Evolutionary conservation across 2,797 vertebrate genomes (phyloP).

Genomic region (Enteromius afrohamiltoni): DNA sequence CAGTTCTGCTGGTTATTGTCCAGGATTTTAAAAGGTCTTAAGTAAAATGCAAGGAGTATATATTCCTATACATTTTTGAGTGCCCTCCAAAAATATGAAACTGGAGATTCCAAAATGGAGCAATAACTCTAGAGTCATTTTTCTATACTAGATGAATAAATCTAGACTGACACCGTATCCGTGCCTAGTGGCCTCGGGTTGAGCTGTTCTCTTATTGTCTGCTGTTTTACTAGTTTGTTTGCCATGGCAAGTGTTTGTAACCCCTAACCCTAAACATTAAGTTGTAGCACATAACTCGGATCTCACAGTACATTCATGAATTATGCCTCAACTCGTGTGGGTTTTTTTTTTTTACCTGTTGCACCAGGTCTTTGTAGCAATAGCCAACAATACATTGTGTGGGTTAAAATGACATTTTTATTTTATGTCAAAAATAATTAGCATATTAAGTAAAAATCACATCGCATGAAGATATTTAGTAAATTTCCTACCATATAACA

Average conservation of each 20-base stretch:
- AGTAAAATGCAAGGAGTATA: neutral
- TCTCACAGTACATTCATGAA: neutral
- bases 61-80: neutral
- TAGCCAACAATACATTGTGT: too few species aligned
- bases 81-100: conserved; percentile 5
- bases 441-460: too few species aligned
- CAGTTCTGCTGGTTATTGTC: neutral
- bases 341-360: neutral
- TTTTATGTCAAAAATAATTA: too few species aligned
- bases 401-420: neutral
- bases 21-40: neutral
- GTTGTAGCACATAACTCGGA: neutral
- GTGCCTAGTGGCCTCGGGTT: neutral
- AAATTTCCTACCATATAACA: too few species aligned
- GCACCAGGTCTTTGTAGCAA: too few species aligned
- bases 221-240: conserved; percentile 2
- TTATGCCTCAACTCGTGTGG: neutral
- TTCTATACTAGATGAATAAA: conserved; percentile 20
- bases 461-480: too few species aligned
- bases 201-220: neutral
- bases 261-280: neutral
- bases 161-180: conserved; percentile 11
- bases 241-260: neutral
- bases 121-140: conserved; percentile 26
- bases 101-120: conserved; percentile 14